phyloP scores from a whole-genome alignment of 30 jellyfish, hydroid and myxozoan species.

The Hydractinia echinata region DNA sequence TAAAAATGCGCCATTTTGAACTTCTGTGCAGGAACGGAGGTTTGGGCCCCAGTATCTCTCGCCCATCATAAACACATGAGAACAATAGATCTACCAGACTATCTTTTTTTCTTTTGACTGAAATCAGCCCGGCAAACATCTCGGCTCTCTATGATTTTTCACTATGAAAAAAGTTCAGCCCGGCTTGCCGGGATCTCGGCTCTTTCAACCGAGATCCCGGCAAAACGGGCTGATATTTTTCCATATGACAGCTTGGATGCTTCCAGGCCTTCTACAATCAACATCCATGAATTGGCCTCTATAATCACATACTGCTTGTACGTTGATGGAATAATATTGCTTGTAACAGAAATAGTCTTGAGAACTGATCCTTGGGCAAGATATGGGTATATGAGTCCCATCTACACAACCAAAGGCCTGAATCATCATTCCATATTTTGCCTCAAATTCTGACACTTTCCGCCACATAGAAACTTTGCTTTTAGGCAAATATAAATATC shows the following conservation, averaged over 20 bases:
- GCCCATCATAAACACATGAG: no score
- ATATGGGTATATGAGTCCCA: slow-evolving; percentile 40
- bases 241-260: slow-evolving; percentile 58
- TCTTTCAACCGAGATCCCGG: no score
- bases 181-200: no score
- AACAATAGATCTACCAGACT: no score
- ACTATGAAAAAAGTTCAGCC: no score
- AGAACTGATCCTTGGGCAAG: slow-evolving; percentile 18
- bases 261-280: slow-evolving; percentile 70
- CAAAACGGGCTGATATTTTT: not conserved
- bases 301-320: slow-evolving; percentile 67
- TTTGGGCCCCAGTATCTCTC: no score
- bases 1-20: no score
- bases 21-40: no score
- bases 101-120: no score
- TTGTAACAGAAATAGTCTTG: slow-evolving; percentile 42
- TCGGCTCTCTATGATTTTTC: no score
- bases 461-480: slow-evolving; percentile 13
- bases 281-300: slow-evolving; percentile 59
- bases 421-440: slow-evolving; percentile 23
- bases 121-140: no score
- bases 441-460: slow-evolving; percentile 30
- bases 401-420: slow-evolving; percentile 62
- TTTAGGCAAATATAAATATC: slow-evolving; percentile 25
- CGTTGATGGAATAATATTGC: slow-evolving; percentile 37